A percentile compares a stretch with the other conserved stretches of the same genome.
Conservation (phyloP, 2,113 vertebrate species). For the Neoarius graeffei region DNA sequence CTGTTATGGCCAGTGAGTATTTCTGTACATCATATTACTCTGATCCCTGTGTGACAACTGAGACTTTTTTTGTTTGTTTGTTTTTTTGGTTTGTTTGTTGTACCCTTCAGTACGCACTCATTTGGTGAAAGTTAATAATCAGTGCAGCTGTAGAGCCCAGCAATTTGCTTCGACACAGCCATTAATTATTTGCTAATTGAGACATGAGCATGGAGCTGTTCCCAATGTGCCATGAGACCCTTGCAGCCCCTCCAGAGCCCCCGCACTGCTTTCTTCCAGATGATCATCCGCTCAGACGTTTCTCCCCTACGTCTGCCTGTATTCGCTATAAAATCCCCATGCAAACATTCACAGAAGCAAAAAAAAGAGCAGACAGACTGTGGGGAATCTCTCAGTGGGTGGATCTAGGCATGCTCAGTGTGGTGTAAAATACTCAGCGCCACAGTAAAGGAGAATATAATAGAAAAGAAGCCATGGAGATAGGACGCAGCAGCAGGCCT, state of each 20-base stretch:
- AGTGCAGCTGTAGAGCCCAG: conserved; percentile 60
- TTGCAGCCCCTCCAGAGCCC: conserved; percentile 49
- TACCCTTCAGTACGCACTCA: conserved; percentile 46
- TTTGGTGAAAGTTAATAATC: conserved; percentile 63
- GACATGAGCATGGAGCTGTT: conserved; percentile 62
- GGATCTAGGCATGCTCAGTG: conserved; percentile 62
- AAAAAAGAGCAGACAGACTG: conserved; percentile 28
- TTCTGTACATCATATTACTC: neutral
- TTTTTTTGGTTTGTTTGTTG: conserved; percentile 47
- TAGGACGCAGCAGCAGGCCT: neutral
- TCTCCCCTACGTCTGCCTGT: conserved; percentile 13
- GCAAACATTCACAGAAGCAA: conserved; percentile 14
- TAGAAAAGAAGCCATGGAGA: neutral
- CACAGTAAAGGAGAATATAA: conserved; percentile 54
- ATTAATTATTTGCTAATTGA: conserved; percentile 68
- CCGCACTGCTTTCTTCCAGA: conserved; percentile 21
- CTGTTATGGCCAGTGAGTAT: neutral
- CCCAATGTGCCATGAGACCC: conserved; percentile 57
- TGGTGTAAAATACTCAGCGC: conserved; percentile 61
- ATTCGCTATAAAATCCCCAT: conserved; percentile 6
- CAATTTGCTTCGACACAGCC: conserved; percentile 63
- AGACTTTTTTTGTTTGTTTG: neutral
- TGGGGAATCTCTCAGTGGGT: conserved; percentile 66
- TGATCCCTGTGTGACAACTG: neutral
- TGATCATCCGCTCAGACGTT: conserved; percentile 14